phyloP scores from a whole-genome alignment of 2,113 vertebrate genomes.

The Mesitornis unicolor region DNA sequence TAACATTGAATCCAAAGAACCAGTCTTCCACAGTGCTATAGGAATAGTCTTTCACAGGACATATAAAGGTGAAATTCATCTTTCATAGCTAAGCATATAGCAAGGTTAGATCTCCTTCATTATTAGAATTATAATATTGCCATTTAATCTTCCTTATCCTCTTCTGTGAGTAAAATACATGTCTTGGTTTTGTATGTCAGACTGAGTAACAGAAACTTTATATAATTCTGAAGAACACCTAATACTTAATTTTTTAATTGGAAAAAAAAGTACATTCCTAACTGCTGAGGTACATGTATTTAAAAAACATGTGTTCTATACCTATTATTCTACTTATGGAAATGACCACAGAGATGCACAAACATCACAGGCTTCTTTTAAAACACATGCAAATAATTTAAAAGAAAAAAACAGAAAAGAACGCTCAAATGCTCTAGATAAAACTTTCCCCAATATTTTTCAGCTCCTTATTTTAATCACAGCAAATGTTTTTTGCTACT shows the following conservation, averaged over 20 bases:
- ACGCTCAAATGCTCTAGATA: neutral
- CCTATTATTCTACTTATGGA: neutral
- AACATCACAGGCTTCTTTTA: neutral
- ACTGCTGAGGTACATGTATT: neutral
- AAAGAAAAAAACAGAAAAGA: neutral
- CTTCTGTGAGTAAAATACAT: neutral
- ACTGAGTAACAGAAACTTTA: neutral
- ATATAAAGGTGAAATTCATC: neutral
- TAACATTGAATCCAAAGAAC: neutral
- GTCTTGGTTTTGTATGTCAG: neutral
- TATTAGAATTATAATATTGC: neutral
- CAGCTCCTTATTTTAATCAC: neutral
- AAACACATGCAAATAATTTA: neutral
- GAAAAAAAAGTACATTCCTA: neutral
- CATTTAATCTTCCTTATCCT: neutral
- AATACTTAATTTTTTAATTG: neutral
- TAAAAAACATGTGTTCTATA: neutral
- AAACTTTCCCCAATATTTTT: neutral
- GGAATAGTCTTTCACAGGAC: neutral
- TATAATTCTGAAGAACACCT: neutral
- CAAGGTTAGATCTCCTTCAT: neutral
- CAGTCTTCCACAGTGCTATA: neutral
- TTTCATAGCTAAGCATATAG: neutral
- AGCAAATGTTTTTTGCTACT: neutral
- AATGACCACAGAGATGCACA: neutral